These are phyloP conservation scores for Epizoanthus ramosus DNA, from an alignment of 92 coral and sea anemone species.

Conservation along the genomic window DNA sequence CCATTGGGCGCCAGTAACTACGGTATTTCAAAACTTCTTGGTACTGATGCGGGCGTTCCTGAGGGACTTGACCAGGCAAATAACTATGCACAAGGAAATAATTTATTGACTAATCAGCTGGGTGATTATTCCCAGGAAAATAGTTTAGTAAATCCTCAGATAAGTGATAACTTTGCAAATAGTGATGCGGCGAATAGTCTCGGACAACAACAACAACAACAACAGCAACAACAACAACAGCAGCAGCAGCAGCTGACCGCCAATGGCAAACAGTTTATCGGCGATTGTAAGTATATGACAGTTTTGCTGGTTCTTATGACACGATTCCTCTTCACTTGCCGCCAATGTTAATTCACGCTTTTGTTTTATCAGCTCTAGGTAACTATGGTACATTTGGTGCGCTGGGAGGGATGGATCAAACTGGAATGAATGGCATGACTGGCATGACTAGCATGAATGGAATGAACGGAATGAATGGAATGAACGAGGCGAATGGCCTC, in stretches of 20 bases:
- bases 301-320: background rate
- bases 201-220: too few relatives aligned
- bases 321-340: background rate
- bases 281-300: slow-evolving; percentile 20
- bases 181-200: slow-evolving; percentile 1
- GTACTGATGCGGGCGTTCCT: slow-evolving; percentile 12
- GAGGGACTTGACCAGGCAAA: slow-evolving; percentile 22
- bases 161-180: slow-evolving; percentile 19
- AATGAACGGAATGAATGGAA: slow-evolving; percentile 16
- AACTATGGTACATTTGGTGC: slow-evolving; percentile 19
- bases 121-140: background rate
- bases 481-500: slow-evolving; percentile 60
- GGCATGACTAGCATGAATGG: slow-evolving; percentile 43
- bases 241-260: slow-evolving; percentile 12
- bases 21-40: slow-evolving; percentile 39
- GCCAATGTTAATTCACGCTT: background rate
- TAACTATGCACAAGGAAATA: background rate
- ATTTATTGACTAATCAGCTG: background rate
- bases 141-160: slow-evolving; percentile 3
- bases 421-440: background rate
- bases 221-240: background rate
- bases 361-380: slow-evolving; percentile 19
- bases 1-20: slow-evolving; percentile 12
- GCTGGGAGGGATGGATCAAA: slow-evolving; percentile 9
- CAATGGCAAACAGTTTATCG: slow-evolving; percentile 35